Conservation (phyloP, 2,888 invertebrate species). For the Schrankia costaestrigalis region DNA sequence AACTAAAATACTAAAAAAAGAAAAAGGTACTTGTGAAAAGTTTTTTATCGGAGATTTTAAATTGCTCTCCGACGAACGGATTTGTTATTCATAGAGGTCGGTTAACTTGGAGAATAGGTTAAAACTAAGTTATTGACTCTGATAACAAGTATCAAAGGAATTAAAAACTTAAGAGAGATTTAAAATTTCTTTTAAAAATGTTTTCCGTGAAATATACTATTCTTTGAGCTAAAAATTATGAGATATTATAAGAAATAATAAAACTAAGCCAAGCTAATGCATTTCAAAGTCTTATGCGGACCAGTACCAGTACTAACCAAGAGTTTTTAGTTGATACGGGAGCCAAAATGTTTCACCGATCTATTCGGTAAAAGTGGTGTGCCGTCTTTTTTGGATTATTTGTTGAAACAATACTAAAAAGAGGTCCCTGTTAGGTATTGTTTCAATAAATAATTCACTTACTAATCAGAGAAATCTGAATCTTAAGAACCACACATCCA, state of each 20-base stretch:
- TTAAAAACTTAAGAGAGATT: not conserved
- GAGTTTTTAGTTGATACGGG: too few species aligned
- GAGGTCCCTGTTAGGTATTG: too few species aligned
- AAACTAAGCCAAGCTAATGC: too few species aligned
- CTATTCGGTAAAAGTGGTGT: too few species aligned
- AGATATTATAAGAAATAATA: not conserved
- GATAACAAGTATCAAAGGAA: constrained; percentile 3
- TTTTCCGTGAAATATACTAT: not conserved
- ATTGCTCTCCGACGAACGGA: constrained; percentile 9
- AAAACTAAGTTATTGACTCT: constrained; percentile 4
- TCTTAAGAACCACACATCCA: too few species aligned
- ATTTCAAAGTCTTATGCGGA: too few species aligned
- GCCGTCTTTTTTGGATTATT: too few species aligned
- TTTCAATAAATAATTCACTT: too few species aligned
- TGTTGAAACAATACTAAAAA: too few species aligned
- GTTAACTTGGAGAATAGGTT: constrained; percentile 1
- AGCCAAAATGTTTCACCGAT: too few species aligned
- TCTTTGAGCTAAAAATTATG: not conserved
- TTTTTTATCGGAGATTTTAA: constrained; percentile 27
- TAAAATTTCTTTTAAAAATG: not conserved
- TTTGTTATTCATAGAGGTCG: constrained; percentile 27
- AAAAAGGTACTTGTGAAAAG: constrained; percentile 4
- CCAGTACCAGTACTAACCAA: too few species aligned
- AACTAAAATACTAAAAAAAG: not conserved
- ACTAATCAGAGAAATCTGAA: too few species aligned